These are phyloP conservation scores for Oryzias melastigma DNA, from an alignment of 2,113 vertebrate species.

Conservation along the genomic window DNA sequence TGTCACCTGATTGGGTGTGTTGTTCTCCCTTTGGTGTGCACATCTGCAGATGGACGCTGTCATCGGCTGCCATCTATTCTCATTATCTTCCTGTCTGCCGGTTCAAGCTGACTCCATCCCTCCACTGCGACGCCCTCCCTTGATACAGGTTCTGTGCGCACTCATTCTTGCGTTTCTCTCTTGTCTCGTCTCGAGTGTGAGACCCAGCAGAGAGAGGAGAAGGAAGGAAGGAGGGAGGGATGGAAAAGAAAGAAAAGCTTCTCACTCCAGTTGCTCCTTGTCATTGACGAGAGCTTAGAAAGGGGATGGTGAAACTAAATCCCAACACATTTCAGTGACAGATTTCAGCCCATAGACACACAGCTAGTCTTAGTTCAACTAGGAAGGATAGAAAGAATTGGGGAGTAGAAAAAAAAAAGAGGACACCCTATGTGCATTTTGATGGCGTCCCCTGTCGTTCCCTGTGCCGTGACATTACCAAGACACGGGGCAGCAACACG, in stretches of 20 bases:
- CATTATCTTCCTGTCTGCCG: conserved; percentile 52
- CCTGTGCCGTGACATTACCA: conserved; percentile 37
- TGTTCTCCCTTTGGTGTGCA: conserved; percentile 11
- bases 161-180: conserved; percentile 49
- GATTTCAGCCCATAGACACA: conserved; percentile 16
- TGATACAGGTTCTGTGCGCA: conserved; percentile 44
- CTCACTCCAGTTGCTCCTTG: conserved; percentile 25
- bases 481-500: conserved; percentile 19
- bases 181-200: conserved; percentile 41
- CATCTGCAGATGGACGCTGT: conserved; percentile 39
- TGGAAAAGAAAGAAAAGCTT: conserved; percentile 8
- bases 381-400: neutral
- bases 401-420: neutral
- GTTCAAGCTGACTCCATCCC: conserved; percentile 37
- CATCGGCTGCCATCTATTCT: conserved; percentile 54
- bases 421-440: conserved; percentile 29
- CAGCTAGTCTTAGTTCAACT: conserved; percentile 3
- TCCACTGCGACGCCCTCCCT: conserved; percentile 33
- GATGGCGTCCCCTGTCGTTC: conserved; percentile 36
- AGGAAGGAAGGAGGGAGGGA: neutral
- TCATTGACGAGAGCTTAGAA: conserved; percentile 17
- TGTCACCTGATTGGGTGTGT: conserved; percentile 42
- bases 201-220: conserved; percentile 23
- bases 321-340: conserved; percentile 31
- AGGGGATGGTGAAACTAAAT: conserved; percentile 15